phyloP scores from a whole-genome alignment of 23 tunicate genomes.

The Phallusia fumigata region DNA sequence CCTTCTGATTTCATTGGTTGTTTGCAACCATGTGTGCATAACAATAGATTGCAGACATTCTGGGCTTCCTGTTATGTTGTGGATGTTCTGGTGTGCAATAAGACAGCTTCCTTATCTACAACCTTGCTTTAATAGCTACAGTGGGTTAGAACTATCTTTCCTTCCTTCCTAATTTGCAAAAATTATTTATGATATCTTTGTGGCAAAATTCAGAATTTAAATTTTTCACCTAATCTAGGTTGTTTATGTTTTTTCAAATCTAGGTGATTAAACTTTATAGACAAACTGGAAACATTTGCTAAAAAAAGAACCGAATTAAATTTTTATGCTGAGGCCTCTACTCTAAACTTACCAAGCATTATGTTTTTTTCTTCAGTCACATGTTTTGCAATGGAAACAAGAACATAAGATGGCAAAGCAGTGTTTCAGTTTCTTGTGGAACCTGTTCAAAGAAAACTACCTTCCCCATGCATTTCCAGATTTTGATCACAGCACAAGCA shows the following conservation, averaged over 20 bases:
- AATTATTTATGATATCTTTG: too few species aligned
- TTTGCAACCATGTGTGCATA: not conserved
- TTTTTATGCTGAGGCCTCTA: too few species aligned
- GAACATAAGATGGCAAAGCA: conserved; percentile 24
- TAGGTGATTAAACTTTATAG: too few species aligned
- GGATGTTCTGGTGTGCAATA: not conserved
- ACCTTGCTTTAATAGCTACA: not conserved
- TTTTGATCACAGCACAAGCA: conserved; percentile 46
- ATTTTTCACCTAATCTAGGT: too few species aligned
- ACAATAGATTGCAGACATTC: not conserved
- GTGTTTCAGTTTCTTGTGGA: conserved; percentile 83
- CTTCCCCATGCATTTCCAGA: conserved; percentile 77
- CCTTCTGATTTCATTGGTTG: not conserved
- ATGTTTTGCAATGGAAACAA: conserved; percentile 65
- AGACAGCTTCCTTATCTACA: not conserved
- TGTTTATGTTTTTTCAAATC: too few species aligned
- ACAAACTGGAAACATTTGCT: too few species aligned
- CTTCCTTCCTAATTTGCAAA: too few species aligned
- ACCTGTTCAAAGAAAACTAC: conserved; percentile 81
- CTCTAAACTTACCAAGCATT: not conserved
- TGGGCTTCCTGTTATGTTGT: conserved; percentile 5
- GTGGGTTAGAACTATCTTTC: not conserved
- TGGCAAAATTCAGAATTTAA: too few species aligned
- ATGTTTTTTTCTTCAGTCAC: conserved; percentile 23
- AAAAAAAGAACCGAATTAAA: too few species aligned